These are phyloP conservation scores for Pseudochaenichthys georgianus DNA, from an alignment of 2,797 vertebrate genomes.

Conservation along the genomic window DNA sequence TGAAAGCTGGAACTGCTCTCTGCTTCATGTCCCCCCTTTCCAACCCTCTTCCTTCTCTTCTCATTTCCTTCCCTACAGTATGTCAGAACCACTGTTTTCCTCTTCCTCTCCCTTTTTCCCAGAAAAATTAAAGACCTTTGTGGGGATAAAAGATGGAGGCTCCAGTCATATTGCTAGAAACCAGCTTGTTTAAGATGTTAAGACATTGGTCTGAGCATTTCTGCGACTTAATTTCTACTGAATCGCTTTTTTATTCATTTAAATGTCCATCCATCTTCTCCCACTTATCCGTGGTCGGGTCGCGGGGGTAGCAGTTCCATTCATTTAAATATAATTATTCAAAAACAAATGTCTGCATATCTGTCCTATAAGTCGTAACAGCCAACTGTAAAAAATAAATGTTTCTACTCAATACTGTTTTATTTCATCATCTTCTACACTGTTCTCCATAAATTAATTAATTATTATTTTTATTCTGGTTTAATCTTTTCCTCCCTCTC, in stretches of 20 bases:
- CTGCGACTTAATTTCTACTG: too few species aligned
- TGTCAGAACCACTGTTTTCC: conserved; percentile 4
- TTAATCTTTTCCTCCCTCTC: not conserved
- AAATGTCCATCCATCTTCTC: not conserved
- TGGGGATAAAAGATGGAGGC: conserved; percentile 1
- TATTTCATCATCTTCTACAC: not conserved
- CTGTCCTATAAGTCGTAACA: not conserved
- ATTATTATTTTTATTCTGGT: not conserved
- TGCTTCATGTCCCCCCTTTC: not conserved
- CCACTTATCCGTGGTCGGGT: too few species aligned
- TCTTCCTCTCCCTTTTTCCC: not conserved
- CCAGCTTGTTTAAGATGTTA: not conserved
- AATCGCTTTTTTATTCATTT: not conserved
- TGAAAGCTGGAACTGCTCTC: conserved; percentile 43
- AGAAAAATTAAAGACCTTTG: conserved; percentile 9
- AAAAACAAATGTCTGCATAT: not conserved
- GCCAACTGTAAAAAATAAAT: not conserved
- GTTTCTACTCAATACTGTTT: not conserved
- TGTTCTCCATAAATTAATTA: not conserved
- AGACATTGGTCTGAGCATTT: not conserved
- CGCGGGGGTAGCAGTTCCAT: too few species aligned
- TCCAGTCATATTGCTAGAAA: conserved; percentile 11
- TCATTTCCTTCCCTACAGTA: not conserved
- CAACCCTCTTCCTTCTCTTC: not conserved
- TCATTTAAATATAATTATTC: not conserved